These are phyloP conservation scores for Leucozona laternaria DNA, from an alignment of 2,888 invertebrate genomes.

Conservation along the genomic window DNA sequence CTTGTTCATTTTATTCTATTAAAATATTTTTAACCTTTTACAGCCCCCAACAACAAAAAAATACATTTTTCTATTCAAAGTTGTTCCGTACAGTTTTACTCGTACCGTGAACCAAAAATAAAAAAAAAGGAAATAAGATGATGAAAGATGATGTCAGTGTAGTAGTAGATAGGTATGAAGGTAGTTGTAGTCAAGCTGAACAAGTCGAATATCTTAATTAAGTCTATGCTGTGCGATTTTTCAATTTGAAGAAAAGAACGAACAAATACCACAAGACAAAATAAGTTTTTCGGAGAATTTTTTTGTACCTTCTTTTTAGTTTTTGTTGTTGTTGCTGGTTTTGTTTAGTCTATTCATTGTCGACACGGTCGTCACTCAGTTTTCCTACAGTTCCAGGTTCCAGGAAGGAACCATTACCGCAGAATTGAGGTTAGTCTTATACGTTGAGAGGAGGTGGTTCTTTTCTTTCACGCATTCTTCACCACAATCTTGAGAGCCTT, in stretches of 20 bases:
- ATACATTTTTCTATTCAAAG: slow-evolving; percentile 52
- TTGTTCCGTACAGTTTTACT: slow-evolving; percentile 40
- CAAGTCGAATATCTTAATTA: slow-evolving; percentile 73
- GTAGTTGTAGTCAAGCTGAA: background rate
- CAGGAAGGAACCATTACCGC: slow-evolving; percentile 50
- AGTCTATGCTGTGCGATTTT: slow-evolving; percentile 70
- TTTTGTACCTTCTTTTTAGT: slow-evolving; percentile 11
- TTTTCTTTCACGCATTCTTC: slow-evolving; percentile 66
- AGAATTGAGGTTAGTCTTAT: slow-evolving; percentile 20
- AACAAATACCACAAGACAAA: slow-evolving; percentile 49
- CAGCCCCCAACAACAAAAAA: slow-evolving; percentile 20
- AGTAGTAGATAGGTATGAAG: background rate
- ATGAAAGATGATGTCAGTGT: slow-evolving; percentile 27
- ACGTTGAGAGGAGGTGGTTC: background rate
- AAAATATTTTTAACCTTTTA: slow-evolving; percentile 63
- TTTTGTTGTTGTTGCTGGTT: background rate
- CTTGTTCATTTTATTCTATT: slow-evolving; percentile 52
- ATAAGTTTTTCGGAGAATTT: slow-evolving; percentile 31
- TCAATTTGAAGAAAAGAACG: slow-evolving; percentile 53
- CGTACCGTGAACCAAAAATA: background rate
- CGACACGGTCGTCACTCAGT: slow-evolving; percentile 29
- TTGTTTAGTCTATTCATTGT: slow-evolving; percentile 19
- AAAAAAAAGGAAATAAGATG: background rate
- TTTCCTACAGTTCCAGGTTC: too few species aligned
- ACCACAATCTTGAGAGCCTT: slow-evolving; percentile 47